These are phyloP conservation scores for Ophiothrix spiculata DNA, from an alignment of 35 echinoderm and acorn worm species.

Conservation along the genomic window DNA sequence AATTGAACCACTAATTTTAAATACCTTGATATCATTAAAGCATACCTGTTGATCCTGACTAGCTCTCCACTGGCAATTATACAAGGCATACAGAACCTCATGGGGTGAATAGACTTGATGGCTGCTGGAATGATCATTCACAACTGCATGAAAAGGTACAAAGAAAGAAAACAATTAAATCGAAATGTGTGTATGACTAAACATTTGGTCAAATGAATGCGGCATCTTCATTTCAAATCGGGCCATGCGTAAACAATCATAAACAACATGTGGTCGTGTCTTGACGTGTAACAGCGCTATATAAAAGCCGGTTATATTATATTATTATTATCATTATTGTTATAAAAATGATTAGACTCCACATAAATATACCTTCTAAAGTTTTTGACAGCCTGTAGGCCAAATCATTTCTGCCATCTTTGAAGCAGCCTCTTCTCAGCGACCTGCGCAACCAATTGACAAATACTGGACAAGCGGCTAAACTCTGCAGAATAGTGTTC, in stretches of 20 bases:
- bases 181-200: not conserved
- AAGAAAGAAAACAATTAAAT: not conserved
- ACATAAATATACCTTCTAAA: slow-evolving; percentile 86
- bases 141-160: slow-evolving; percentile 21
- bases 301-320: too few species aligned
- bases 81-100: slow-evolving; percentile 78
- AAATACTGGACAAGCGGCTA: slow-evolving; percentile 89
- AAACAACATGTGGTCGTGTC: too few species aligned
- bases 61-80: slow-evolving; percentile 71
- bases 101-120: slow-evolving; percentile 62
- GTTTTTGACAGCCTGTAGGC: slow-evolving; percentile 77
- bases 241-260: too few species aligned
- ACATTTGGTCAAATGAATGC: not conserved
- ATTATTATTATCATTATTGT: too few species aligned
- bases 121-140: slow-evolving; percentile 64
- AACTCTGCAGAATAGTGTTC: slow-evolving; percentile 95
- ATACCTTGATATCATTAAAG: too few species aligned
- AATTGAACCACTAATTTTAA: too few species aligned
- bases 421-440: slow-evolving; percentile 64
- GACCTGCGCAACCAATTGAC: slow-evolving; percentile 71
- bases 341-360: too few species aligned
- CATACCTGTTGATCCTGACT: slow-evolving; percentile 76
- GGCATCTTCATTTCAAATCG: too few species aligned
- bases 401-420: slow-evolving; percentile 61
- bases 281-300: too few species aligned